Conservation (phyloP, 2,888 invertebrate genomes). For the Apamea anceps region DNA sequence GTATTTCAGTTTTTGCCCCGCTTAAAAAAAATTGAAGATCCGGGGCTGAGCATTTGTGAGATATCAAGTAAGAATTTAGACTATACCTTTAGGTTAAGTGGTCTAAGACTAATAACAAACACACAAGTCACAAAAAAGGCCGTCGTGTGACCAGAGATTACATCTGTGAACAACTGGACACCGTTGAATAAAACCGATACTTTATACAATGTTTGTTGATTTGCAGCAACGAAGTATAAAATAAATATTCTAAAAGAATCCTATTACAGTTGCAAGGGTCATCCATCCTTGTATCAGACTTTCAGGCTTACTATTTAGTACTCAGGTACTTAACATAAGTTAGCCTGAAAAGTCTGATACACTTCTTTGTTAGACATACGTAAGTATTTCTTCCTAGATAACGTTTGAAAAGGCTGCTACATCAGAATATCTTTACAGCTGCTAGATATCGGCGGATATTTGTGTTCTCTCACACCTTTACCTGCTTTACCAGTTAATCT, state of each 20-base stretch:
- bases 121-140: background rate
- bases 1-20: too few species aligned
- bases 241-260: background rate
- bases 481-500: background rate
- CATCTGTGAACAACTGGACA: background rate
- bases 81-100: background rate
- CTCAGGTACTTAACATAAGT: background rate
- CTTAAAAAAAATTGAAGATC: too few species aligned
- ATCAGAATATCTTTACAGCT: background rate
- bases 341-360: background rate
- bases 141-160: background rate
- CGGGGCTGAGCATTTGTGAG: background rate
- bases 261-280: background rate
- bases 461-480: conserved; percentile 19
- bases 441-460: conserved; percentile 15
- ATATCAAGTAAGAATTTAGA: background rate
- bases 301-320: too few species aligned
- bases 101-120: background rate
- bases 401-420: background rate
- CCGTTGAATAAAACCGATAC: background rate
- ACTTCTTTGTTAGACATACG: background rate
- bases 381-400: background rate
- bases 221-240: background rate
- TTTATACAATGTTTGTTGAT: background rate
- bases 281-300: background rate